Base-by-base conservation (phyloP, 2,113 vertebrate genomes). In the Hypomesus transpacificus region DNA sequence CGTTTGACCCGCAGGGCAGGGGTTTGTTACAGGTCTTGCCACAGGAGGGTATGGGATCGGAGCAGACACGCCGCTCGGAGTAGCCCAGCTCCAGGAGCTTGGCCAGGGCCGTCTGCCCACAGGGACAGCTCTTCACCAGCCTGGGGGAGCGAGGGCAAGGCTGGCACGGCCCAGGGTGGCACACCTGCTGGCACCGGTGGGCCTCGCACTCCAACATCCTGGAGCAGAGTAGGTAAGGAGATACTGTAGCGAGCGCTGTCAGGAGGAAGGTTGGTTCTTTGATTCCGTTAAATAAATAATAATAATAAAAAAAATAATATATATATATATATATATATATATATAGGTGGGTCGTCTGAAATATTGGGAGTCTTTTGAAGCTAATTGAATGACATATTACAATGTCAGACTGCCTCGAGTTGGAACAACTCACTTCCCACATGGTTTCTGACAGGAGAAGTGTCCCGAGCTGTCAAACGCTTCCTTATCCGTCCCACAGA, bases 21-120 rank as follows among this genome's bases (percentile, higher is more conserved):
- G 95, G 95, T 74, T 93, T 95, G 89, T 92, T 93, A 83, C 97
- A 99, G 0, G 94, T 96, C 91, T 96, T 97, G 70, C 96, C 95
- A 77, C 97, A 99, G 0, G 97, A 95, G 1, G 97, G 94, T 67
- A 99, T 92, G 57, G 95, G 93, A 76, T 99, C 97, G 4, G 93
- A 93, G 88, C 97, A 99, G 72, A 86, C 75, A 73, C 87, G 90
- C 67, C 96, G 91, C 76, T 96, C 92, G 3, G 87, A 70, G 75
- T 95, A 95, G 71, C 97, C 97, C 66, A 95, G 85, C 68, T 98
- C 97, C 77, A 98, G 79, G 56, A 98, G 92, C 65, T 98, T 98
- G 84, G 87, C 86, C 57, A 98, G 90, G 24, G 91, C 88, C 0
- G 97, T 99, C 86, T 98, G 97, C 70, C 94, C 82, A 68, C 97